These are phyloP conservation scores for Cosmopolites sordidus DNA, from an alignment of 2,888 invertebrate genomes.

Conservation along the genomic window DNA sequence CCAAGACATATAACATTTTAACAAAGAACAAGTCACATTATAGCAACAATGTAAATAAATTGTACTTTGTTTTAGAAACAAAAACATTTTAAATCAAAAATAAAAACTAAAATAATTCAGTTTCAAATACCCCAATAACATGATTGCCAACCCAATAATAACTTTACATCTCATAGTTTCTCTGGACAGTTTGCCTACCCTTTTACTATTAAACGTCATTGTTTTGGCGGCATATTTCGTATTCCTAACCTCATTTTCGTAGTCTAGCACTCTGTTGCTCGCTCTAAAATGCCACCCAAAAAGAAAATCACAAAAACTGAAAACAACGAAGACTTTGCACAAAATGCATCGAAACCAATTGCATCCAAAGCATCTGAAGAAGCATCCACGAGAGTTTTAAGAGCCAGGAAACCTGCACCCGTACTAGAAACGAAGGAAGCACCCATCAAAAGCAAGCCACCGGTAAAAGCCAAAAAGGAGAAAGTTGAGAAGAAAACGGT, in stretches of 20 bases:
- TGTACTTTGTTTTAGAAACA: no score
- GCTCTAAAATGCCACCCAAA: conserved; percentile 28
- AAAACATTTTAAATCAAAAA: no score
- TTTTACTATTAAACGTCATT: not conserved
- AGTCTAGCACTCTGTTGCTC: no score
- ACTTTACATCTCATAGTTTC: no score
- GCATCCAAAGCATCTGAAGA: conserved; percentile 1
- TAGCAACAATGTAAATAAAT: no score
- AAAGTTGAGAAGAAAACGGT: not conserved
- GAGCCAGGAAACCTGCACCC: not conserved
- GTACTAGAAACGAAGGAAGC: not conserved
- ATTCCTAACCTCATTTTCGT: not conserved
- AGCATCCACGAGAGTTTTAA: conserved; percentile 5
- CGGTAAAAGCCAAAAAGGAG: not conserved
- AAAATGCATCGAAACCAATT: conserved; percentile 1
- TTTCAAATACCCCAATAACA: no score
- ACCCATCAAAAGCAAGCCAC: not conserved
- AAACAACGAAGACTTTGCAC: conserved; percentile 8
- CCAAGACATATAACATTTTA: no score
- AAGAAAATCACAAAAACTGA: conserved; percentile 17
- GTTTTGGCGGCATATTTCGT: not conserved
- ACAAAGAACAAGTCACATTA: no score
- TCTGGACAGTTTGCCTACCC: not conserved
- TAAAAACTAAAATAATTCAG: no score
- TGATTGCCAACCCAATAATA: no score